These are phyloP conservation scores for Ditula angustiorana DNA, from an alignment of 2,888 invertebrate species.

Conservation along the genomic window DNA sequence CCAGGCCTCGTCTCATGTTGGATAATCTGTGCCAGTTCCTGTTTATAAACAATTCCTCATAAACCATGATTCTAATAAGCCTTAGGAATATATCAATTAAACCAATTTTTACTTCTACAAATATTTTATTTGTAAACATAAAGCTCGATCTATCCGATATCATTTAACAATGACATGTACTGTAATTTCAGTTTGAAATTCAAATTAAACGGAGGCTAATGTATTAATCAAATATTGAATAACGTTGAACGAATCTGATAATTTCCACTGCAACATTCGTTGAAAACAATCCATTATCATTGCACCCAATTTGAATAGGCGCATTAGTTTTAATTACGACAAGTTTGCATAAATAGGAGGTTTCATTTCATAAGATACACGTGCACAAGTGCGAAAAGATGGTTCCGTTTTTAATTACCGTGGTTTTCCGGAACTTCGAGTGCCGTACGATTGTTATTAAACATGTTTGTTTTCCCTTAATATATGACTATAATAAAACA, in stretches of 20 bases:
- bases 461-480: conserved; percentile 15
- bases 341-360: neutral
- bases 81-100: too few species aligned
- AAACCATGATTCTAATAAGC: too few species aligned
- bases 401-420: too few species aligned
- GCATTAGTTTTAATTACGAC: conserved; percentile 14
- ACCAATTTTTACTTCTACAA: too few species aligned
- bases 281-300: neutral
- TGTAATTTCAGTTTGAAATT: neutral
- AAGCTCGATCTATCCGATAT: neutral
- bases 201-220: neutral
- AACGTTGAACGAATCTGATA: neutral
- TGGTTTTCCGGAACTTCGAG: too few species aligned
- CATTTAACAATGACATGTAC: neutral
- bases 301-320: neutral
- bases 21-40: too few species aligned
- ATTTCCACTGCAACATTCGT: conserved; percentile 7
- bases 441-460: conserved; percentile 2
- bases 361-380: too few species aligned
- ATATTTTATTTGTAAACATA: neutral
- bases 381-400: too few species aligned
- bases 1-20: too few species aligned
- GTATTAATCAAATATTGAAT: neutral
- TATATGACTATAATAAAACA: conserved; percentile 10
- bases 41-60: too few species aligned